Conservation (phyloP, 2,797 vertebrate species). For the Amblyraja radiata region DNA sequence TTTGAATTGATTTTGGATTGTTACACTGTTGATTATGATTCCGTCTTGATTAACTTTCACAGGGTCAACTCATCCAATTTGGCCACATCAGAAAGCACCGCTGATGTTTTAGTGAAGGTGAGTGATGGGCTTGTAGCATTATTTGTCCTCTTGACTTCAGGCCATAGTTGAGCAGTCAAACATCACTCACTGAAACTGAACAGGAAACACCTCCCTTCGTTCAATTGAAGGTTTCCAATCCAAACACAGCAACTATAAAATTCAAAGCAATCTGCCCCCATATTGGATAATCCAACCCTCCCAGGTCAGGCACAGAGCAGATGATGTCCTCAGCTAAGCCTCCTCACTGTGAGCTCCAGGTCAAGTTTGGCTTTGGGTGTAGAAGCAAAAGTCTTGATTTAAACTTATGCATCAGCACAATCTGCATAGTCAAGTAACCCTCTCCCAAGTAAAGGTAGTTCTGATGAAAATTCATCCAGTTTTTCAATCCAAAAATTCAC, state of each 20-base stretch:
- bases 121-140: neutral
- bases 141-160: neutral
- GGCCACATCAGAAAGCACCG: neutral
- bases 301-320: neutral
- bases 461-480: neutral
- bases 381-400: neutral
- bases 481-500: neutral
- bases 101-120: neutral
- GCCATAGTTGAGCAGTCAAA: neutral
- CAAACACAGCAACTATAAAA: neutral
- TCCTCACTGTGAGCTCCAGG: neutral
- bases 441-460: neutral
- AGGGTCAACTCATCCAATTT: neutral
- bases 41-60: no score
- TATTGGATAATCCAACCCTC: no score
- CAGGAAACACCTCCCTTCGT: neutral
- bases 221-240: neutral
- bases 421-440: neutral
- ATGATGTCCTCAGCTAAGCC: neutral
- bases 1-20: constrained; percentile 3
- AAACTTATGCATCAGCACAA: neutral
- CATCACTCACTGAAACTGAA: neutral
- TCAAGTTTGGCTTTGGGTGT: neutral
- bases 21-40: neutral
- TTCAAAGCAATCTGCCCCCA: neutral